Conservation (phyloP, 2,888 invertebrate species). For the Oscheius sp. region DNA sequence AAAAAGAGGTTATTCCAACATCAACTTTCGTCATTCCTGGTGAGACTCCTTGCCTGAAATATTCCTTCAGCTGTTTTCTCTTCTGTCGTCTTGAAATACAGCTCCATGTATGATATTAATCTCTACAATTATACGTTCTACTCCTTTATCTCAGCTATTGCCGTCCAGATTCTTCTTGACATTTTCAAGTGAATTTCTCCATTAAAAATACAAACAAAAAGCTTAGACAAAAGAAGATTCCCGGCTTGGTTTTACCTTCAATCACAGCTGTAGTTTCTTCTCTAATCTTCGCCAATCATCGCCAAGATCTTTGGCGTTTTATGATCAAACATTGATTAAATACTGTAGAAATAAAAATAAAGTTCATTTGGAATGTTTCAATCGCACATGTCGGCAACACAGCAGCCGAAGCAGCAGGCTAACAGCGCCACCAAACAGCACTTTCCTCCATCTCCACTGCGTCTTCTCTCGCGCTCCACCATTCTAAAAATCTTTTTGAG, state of each 20-base stretch:
- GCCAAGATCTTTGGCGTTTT: conserved; percentile 53
- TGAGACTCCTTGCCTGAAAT: neutral
- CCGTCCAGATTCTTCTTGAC: conserved; percentile 41
- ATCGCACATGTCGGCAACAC: conserved; percentile 28
- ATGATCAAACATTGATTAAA: conserved; percentile 54
- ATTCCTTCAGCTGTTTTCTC: conserved; percentile 45
- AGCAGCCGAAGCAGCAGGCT: conserved; percentile 12
- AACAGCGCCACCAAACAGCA: conserved; percentile 13
- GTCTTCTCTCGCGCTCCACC: conserved; percentile 10
- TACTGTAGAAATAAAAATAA: conserved; percentile 8
- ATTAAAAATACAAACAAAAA: neutral
- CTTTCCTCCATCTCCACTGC: conserved; percentile 19
- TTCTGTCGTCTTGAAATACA: conserved; percentile 53
- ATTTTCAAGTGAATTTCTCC: conserved; percentile 42
- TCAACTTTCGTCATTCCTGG: conserved; percentile 55
- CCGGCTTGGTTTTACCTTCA: conserved; percentile 57
- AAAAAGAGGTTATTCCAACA: conserved; percentile 51
- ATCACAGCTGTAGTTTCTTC: conserved; percentile 40
- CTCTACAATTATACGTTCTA: conserved; percentile 44
- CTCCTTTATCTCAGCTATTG: conserved; percentile 42
- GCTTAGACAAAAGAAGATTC: conserved; percentile 37
- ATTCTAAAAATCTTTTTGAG: neutral
- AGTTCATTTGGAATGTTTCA: neutral
- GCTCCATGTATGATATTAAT: conserved; percentile 55
- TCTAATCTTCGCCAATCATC: conserved; percentile 38